These are phyloP conservation scores for Lates calcarifer DNA, from an alignment of 2,113 vertebrate genomes.

Conservation along the genomic window DNA sequence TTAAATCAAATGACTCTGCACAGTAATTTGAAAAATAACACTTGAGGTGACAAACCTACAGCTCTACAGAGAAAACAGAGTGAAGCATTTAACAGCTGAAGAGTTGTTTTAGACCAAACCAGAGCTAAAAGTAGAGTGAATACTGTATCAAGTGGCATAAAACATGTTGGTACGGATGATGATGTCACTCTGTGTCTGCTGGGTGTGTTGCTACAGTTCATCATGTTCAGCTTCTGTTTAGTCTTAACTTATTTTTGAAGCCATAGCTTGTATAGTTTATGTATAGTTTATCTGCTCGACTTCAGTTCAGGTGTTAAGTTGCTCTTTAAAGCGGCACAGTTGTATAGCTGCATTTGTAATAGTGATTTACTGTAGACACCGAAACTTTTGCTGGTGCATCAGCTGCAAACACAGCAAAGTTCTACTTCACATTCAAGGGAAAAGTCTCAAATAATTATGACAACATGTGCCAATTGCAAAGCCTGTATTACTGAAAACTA, in stretches of 20 bases:
- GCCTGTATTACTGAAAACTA: slow-evolving; percentile 20
- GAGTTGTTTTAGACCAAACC: not conserved
- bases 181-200: too few relatives aligned
- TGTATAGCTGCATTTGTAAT: not conserved
- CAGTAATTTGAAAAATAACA: not conserved
- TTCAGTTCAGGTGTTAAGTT: not conserved
- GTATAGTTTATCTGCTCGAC: too few relatives aligned
- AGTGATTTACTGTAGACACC: not conserved
- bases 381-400: not conserved
- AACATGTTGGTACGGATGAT: too few relatives aligned
- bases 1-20: not conserved
- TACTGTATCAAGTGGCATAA: too few relatives aligned
- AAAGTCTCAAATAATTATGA: not conserved
- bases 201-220: too few relatives aligned
- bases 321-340: not conserved
- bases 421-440: slow-evolving; percentile 5
- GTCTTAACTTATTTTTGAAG: not conserved
- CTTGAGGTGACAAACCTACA: not conserved
- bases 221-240: too few relatives aligned
- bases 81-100: not conserved
- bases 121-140: not conserved
- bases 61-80: not conserved
- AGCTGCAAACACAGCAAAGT: slow-evolving; percentile 3
- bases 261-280: not conserved
- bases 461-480: slow-evolving; percentile 23